Base-by-base conservation (phyloP, 2,888 invertebrate species). In the Pemphredon lugubris region DNA sequence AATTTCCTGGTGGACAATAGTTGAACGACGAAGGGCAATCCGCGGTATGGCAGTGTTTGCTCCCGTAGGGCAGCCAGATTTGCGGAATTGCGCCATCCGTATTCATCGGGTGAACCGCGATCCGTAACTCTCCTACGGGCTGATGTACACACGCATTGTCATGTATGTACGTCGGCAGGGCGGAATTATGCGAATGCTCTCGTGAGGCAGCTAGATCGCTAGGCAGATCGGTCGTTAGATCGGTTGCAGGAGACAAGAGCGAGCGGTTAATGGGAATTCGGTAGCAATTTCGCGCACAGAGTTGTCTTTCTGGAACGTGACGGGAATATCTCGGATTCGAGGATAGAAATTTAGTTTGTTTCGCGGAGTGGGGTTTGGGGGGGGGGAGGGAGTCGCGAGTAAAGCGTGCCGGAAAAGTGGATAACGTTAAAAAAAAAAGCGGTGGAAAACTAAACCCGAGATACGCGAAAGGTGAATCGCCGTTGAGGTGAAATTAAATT, bases 241-340 rank as follows among this genome's bases (percentile, higher is more conserved):
- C 67, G 73, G 48, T 53, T 40, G 51, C 18, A 34, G 32, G 47
- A 58, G 68, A 65, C 65, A 64, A 64, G 47, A 37, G 73, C 45
- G 44, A 32, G 6, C 26, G 44, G 54, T 68, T 80, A 80, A 79
- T 79, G 66, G 69, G 78, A 71, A 77, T 74, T 71, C 63, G 68
- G 60, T 57, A 58, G 61, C 75, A 79, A 71, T 71, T 79, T 68
- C 66, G 66, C 54, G 61, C 68, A 77, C 68, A 48, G 45, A 66
- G 57, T 66, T 66, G 81, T 74, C 55, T 60, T 68, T 48, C 42
- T 20, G 65, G 50, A 54, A 78, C 78, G 78, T 79, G 79, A 71
- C 63, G 21, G 21, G 79, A 77, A 80, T 79, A n/a, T n/a, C 57
- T n/a, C 13, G 16, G 21, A 18, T 16, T 2, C 20, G 13, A 16